Conservation (phyloP, 2,113 vertebrate genomes). For the Muntiacus reevesi region DNA sequence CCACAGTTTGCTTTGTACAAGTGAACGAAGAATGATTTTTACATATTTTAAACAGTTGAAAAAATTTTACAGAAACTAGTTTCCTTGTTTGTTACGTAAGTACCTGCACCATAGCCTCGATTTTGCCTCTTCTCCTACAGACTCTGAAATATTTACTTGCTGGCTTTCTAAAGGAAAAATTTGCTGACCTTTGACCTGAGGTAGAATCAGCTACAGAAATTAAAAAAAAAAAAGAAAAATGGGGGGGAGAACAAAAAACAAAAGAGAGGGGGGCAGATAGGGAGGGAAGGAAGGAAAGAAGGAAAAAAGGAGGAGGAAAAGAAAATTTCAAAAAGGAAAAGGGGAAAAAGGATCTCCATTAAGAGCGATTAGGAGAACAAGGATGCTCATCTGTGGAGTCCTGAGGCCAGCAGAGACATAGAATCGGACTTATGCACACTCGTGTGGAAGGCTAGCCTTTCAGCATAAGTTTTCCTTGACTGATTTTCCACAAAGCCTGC, state of each 20-base stretch:
- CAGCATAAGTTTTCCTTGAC: slow-evolving; percentile 45
- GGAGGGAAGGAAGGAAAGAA: too few relatives aligned
- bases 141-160: background rate
- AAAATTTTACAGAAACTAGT: background rate
- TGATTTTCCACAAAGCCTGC: slow-evolving; percentile 55
- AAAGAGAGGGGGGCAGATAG: rapidly evolving
- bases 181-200: background rate
- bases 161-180: background rate
- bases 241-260: rapidly evolving
- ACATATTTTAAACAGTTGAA: background rate
- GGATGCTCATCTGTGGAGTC: rapidly evolving
- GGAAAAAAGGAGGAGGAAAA: too few relatives aligned
- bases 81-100: background rate
- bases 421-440: background rate
- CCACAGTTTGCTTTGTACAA: rapidly evolving
- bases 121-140: background rate
- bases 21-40: background rate
- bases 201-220: background rate
- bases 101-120: rapidly evolving
- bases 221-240: background rate
- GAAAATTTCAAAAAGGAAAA: background rate
- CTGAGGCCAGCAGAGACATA: rapidly evolving
- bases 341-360: background rate
- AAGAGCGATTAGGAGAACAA: background rate
- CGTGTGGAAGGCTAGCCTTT: background rate